These are phyloP conservation scores for Epirrhoe tristata DNA, from an alignment of 2,888 invertebrate species.

Conservation along the genomic window DNA sequence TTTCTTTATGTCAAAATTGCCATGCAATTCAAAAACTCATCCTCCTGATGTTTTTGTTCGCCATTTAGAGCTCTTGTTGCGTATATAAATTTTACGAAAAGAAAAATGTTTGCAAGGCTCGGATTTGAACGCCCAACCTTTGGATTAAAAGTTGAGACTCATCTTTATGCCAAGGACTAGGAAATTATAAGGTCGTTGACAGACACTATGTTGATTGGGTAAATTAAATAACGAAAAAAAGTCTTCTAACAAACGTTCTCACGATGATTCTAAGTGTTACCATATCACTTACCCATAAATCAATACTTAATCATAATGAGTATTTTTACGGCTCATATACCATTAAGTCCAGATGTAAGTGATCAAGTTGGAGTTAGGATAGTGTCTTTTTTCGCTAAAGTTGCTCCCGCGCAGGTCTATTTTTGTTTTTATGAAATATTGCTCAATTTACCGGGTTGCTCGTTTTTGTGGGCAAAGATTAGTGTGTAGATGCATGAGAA, in stretches of 20 bases:
- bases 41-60: too few relatives aligned
- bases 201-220: not conserved
- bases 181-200: too few relatives aligned
- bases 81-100: too few relatives aligned
- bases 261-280: slow-evolving; percentile 35
- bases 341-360: slow-evolving; percentile 35
- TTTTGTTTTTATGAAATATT: slow-evolving; percentile 78
- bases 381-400: slow-evolving; percentile 42
- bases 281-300: slow-evolving; percentile 39
- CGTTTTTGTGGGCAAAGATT: slow-evolving; percentile 33
- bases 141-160: too few relatives aligned
- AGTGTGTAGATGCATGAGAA: slow-evolving; percentile 33
- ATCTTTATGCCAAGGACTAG: too few relatives aligned
- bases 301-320: slow-evolving; percentile 40
- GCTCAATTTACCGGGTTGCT: slow-evolving; percentile 58
- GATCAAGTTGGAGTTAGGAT: slow-evolving; percentile 36
- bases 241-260: slow-evolving; percentile 30
- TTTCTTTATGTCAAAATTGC: too few relatives aligned
- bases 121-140: too few relatives aligned
- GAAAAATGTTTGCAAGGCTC: too few relatives aligned
- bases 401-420: slow-evolving; percentile 60
- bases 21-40: too few relatives aligned
- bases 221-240: not conserved
- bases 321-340: slow-evolving; percentile 38
- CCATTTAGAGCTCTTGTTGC: too few relatives aligned